Evolutionary conservation across 2,113 vertebrate genomes (phyloP).

Genomic region (Murina feae): DNA sequence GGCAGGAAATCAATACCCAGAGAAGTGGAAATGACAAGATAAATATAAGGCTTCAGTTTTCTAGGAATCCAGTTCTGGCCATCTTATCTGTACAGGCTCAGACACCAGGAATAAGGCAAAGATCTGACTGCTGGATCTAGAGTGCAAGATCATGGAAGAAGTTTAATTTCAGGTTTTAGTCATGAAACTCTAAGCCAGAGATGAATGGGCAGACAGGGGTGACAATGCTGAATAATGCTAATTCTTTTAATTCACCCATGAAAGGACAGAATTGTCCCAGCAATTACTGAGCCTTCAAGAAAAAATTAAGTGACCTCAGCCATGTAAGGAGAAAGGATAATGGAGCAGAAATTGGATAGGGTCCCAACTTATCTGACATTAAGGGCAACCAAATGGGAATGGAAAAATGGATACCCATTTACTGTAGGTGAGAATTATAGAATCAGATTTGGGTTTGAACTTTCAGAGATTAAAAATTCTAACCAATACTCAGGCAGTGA

Average conservation of each 20-base stretch:
- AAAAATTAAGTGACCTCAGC: neutral
- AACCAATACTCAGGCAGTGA: neutral
- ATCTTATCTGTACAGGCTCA: neutral
- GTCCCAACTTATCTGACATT: neutral
- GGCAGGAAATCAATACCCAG: neutral
- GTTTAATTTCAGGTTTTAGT: neutral
- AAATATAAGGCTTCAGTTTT: neutral
- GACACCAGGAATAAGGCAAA: neutral
- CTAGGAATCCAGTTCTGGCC: neutral
- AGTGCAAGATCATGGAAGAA: neutral
- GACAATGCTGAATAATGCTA: neutral
- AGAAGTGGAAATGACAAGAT: neutral
- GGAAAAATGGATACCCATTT: neutral
- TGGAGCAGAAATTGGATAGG: accelerated
- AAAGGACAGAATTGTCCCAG: neutral
- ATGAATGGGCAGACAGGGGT: neutral
- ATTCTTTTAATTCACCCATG: neutral
- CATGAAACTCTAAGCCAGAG: neutral
- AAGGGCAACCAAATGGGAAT: neutral
- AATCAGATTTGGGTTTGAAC: neutral
- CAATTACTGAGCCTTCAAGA: neutral
- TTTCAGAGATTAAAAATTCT: neutral
- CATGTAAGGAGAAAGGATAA: neutral
- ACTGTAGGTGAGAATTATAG: neutral
- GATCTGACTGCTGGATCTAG: neutral